Conservation (phyloP, 2,113 vertebrate genomes). For the Thymallus thymallus region DNA sequence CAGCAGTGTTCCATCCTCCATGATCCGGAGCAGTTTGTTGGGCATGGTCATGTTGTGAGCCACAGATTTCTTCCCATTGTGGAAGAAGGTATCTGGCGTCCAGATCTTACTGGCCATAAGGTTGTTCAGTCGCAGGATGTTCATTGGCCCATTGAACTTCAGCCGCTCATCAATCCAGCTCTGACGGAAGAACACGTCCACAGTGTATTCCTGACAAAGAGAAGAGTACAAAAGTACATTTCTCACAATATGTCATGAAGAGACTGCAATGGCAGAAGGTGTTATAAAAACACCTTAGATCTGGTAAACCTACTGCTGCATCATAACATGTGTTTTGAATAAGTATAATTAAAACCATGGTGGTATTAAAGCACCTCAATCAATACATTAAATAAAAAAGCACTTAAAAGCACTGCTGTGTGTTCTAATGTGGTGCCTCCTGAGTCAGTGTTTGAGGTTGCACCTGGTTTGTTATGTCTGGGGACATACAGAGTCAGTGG, state of each 20-base stretch:
- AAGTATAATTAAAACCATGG: too few relatives aligned
- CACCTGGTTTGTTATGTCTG: not conserved
- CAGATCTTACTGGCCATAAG: constrained; percentile 92
- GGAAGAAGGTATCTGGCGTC: constrained; percentile 90
- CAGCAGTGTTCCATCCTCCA: constrained; percentile 84
- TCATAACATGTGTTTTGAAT: too few relatives aligned
- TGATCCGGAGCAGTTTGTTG: constrained; percentile 86
- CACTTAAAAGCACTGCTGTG: too few relatives aligned
- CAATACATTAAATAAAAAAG: too few relatives aligned
- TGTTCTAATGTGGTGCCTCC: not conserved
- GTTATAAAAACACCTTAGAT: not conserved
- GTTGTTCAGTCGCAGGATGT: constrained; percentile 87
- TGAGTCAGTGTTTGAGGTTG: not conserved
- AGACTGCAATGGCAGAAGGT: not conserved
- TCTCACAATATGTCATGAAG: not conserved
- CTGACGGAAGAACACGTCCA: constrained; percentile 90
- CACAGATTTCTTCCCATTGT: constrained; percentile 89
- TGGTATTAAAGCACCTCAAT: too few relatives aligned
- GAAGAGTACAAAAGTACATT: not conserved
- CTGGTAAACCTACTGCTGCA: not conserved
- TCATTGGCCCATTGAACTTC: constrained; percentile 88
- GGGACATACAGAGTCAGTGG: not conserved
- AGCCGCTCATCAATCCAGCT: constrained; percentile 89
- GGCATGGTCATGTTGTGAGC: constrained; percentile 93
- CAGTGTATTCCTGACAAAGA: constrained; percentile 81